Evolutionary conservation across 53 echinoderm and acorn worm genomes (phyloP).

Genomic region (Crossaster papposus): DNA sequence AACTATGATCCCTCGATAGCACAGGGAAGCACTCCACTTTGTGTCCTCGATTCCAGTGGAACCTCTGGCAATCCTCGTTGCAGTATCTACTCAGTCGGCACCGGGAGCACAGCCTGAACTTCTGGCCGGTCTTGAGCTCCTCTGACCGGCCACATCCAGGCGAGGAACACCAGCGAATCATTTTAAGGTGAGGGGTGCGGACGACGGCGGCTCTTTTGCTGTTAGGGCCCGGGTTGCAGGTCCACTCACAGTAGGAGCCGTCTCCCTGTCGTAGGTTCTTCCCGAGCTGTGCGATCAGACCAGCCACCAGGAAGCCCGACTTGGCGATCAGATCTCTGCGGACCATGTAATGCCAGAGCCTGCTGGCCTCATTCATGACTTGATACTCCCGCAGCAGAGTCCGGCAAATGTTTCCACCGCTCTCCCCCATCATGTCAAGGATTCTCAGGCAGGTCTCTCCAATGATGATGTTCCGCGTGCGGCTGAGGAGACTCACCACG

Average conservation of each 20-base stretch:
- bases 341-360: constrained; percentile 89
- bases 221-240: constrained; percentile 61
- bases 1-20: constrained; percentile 40
- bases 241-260: constrained; percentile 71
- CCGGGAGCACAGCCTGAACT: constrained; percentile 88
- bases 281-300: constrained; percentile 87
- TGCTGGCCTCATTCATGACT: constrained; percentile 87
- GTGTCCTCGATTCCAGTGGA: constrained; percentile 92
- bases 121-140: constrained; percentile 63
- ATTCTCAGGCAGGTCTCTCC: constrained; percentile 87
- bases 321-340: constrained; percentile 75
- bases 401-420: constrained; percentile 75
- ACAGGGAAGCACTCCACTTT: constrained; percentile 75
- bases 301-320: constrained; percentile 90
- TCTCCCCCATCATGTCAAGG: constrained; percentile 84
- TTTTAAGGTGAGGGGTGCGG: constrained; percentile 70
- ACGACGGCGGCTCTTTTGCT: constrained; percentile 62
- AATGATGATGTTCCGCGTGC: constrained; percentile 78
- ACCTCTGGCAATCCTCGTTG: constrained; percentile 85
- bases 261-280: constrained; percentile 84
- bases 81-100: constrained; percentile 91
- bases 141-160: constrained; percentile 77
- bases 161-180: constrained; percentile 91
- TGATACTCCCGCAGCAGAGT: constrained; percentile 84
- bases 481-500: constrained; percentile 76